These are phyloP conservation scores for Acronicta alni DNA, from an alignment of 2,888 invertebrate species.

Conservation along the genomic window DNA sequence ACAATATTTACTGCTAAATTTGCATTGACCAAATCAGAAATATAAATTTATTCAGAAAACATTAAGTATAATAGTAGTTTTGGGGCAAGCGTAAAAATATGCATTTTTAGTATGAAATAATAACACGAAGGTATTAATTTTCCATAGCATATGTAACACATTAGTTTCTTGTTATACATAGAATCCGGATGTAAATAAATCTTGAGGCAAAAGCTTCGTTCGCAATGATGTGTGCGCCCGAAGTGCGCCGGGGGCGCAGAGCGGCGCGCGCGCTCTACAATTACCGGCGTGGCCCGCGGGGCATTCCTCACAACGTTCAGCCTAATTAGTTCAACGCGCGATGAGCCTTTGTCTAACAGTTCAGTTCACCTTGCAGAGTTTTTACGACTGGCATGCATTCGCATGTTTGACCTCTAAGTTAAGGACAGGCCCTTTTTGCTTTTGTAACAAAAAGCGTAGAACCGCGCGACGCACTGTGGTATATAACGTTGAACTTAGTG, in stretches of 20 bases:
- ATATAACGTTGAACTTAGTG: slow-evolving; percentile 3
- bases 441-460: slow-evolving; percentile 49
- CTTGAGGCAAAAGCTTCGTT: slow-evolving; percentile 73
- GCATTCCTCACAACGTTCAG: slow-evolving; percentile 78
- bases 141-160: slow-evolving; percentile 37
- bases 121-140: slow-evolving; percentile 25
- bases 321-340: slow-evolving; percentile 82
- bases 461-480: slow-evolving; percentile 12
- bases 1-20: slow-evolving; percentile 65
- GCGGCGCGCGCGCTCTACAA: slow-evolving; percentile 73
- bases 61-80: background rate
- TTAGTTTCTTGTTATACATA: slow-evolving; percentile 62
- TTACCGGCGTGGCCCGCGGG: slow-evolving; percentile 78
- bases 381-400: slow-evolving; percentile 69
- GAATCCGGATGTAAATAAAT: slow-evolving; percentile 87
- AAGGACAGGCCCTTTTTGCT: slow-evolving; percentile 75
- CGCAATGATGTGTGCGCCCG: slow-evolving; percentile 60
- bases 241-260: slow-evolving; percentile 60
- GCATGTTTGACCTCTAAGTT: slow-evolving; percentile 71
- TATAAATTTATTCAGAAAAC: slow-evolving; percentile 23
- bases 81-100: slow-evolving; percentile 3
- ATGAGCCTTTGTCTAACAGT: slow-evolving; percentile 87
- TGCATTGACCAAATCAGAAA: slow-evolving; percentile 59
- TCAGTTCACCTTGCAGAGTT: slow-evolving; percentile 83
- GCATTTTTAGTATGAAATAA: slow-evolving; percentile 7